A percentile compares a stretch with the other conserved stretches of the same genome.
Evolutionary conservation across 2,888 invertebrate species (phyloP).

Genomic region (Oscheius sp.): DNA sequence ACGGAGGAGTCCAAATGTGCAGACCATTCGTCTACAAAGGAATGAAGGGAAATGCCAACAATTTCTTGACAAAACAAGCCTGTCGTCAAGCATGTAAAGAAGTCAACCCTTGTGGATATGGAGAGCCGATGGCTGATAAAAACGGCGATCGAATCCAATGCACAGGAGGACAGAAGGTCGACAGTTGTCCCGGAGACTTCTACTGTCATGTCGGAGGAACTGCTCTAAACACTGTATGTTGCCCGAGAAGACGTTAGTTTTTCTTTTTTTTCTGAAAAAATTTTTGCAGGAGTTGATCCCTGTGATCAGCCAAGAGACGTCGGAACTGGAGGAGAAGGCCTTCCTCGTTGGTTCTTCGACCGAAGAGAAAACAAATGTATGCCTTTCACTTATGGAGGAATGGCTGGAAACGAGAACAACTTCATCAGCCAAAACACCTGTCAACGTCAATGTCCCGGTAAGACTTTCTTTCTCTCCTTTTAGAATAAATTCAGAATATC

Average conservation of each 20-base stretch:
- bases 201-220: constrained; percentile 66
- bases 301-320: constrained; percentile 59
- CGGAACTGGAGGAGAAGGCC: constrained; percentile 58
- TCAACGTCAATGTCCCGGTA: constrained; percentile 54
- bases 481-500: constrained; percentile 41
- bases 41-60: constrained; percentile 63
- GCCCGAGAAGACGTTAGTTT: constrained; percentile 52
- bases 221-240: constrained; percentile 62
- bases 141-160: constrained; percentile 58
- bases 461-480: neutral
- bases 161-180: constrained; percentile 49
- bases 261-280: neutral
- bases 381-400: constrained; percentile 63
- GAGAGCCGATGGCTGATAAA: constrained; percentile 59
- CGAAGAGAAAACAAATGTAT: constrained; percentile 55
- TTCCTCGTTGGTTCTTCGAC: constrained; percentile 66
- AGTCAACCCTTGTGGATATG: constrained; percentile 63
- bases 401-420: constrained; percentile 68
- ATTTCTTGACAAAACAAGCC: constrained; percentile 59
- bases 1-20: constrained; percentile 58
- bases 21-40: constrained; percentile 58
- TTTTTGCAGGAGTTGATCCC: constrained; percentile 24
- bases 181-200: constrained; percentile 46
- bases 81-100: constrained; percentile 62
- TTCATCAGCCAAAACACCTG: constrained; percentile 62